These are phyloP conservation scores for Ganaspis brasiliensis DNA, from an alignment of 2,888 invertebrate genomes.

Conservation along the genomic window DNA sequence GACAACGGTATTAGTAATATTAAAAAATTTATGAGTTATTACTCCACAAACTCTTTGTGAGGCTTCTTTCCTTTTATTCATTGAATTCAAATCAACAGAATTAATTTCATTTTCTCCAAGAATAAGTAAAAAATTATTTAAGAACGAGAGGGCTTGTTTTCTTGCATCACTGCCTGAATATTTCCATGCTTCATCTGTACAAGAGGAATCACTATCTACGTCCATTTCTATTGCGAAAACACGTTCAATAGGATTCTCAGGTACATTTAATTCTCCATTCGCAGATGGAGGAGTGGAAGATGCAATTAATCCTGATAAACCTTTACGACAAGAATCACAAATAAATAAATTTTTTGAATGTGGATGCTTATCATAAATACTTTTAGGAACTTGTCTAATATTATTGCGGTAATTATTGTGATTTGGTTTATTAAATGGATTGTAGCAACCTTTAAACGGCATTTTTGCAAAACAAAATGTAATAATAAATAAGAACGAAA, in stretches of 20 bases:
- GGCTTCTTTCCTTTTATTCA: not conserved
- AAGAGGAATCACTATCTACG: not conserved
- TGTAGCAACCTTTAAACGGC: constrained; percentile 50
- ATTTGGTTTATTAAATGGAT: constrained; percentile 51
- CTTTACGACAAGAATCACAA: constrained; percentile 13
- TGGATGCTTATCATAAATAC: constrained; percentile 7
- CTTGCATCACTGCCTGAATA: not conserved
- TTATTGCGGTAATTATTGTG: not conserved
- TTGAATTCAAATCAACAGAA: not conserved
- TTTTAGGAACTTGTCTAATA: not conserved
- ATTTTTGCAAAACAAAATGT: constrained; percentile 60
- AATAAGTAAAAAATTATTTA: not conserved
- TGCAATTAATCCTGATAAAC: constrained; percentile 1
- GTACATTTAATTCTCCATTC: not conserved
- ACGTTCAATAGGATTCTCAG: not conserved
- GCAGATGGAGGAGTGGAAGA: not conserved
- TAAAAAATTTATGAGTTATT: not conserved
- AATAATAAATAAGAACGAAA: no score
- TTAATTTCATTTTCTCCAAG: not conserved
- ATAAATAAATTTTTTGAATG: not conserved
- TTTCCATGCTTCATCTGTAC: not conserved
- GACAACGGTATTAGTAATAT: no score
- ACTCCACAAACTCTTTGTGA: not conserved
- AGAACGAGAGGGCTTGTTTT: not conserved
- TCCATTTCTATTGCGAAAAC: not conserved